Base-by-base conservation (phyloP, 1,140 invertebrate species). In the Cydia strobilella region DNA sequence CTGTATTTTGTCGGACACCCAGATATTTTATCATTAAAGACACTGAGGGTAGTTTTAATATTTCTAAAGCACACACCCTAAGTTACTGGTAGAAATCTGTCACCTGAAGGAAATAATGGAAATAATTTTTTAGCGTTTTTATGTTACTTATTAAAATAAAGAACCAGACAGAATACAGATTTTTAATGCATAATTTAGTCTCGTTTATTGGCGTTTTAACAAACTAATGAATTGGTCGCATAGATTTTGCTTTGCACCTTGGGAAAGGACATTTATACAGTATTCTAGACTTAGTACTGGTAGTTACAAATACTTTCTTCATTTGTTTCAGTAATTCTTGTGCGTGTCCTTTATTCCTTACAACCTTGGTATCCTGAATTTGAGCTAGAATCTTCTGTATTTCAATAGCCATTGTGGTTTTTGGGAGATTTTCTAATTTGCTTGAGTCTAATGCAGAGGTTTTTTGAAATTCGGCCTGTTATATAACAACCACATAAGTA, bases 261-360 rank as follows among this genome's bases (percentile, higher is more conserved):
- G 54, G 20, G n/a, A 59, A 59, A n/a, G 65, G 65, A 69, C 65
- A 69, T 69, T 2, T 54, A 18, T 13, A 1, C n/a, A n/a, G n/a
- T n/a, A 7, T 31, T 35, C 15, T 35, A 69, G 31, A 12, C 45
- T 75, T 81, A 42, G 80, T 77, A 54, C 79, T 66, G 13, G 77
- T 73, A 3, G 82, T 82, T 12, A 81, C 81, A 71, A 84, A 87
- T 9, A 85, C 78, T 12, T 80, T 15, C 75, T 84, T 86, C 59
- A 88, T 74, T 42, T 85, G 78, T 13, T 77, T 62, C 73, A 86
- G 18, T 23, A 88, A 23, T 9, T 75, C 18, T 74, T 78, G 76
- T 63, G 79, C 82, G 25, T 80, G 51, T 3, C 73, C 25, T 63
- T 84, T 80, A 72, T 81, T 76, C 73, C 79, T 82, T 27, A 87